A percentile compares a stretch with the other conserved stretches of the same genome.
phyloP scores from a whole-genome alignment of 2,888 invertebrate species.

The Tetragnatha montana region DNA sequence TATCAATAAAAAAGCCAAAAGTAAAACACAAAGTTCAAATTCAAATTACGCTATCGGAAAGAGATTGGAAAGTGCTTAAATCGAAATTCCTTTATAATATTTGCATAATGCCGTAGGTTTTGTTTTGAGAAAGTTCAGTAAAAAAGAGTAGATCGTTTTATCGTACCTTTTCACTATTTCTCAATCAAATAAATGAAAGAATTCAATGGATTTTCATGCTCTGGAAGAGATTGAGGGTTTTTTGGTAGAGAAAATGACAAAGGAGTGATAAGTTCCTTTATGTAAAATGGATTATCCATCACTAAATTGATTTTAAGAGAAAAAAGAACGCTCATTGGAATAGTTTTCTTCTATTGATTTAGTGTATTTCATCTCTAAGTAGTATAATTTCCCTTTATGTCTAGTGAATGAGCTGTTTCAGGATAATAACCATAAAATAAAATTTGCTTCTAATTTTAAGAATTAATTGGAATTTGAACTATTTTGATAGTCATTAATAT shows the following conservation, averaged over 20 bases:
- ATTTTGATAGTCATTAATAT: no score
- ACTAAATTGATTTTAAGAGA: not conserved
- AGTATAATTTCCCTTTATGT: no score
- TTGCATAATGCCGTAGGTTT: conserved; percentile 31
- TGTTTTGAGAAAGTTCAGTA: not conserved
- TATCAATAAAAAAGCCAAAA: conserved; percentile 4
- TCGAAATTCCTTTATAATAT: conserved; percentile 28
- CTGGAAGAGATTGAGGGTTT: not conserved
- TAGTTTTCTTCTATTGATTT: no score
- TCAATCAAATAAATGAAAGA: conserved; percentile 14
- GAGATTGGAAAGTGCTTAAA: conserved; percentile 34
- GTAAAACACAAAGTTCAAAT: conserved; percentile 3
- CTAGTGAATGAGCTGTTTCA: no score
- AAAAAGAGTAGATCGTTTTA: conserved; percentile 11
- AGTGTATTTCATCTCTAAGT: no score
- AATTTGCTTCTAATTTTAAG: no score
- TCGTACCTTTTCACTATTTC: conserved; percentile 10
- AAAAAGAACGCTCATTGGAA: no score
- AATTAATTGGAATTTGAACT: no score
- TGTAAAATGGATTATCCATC: not conserved
- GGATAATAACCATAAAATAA: no score
- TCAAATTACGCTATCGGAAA: conserved; percentile 36
- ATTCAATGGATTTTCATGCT: conserved; percentile 1
- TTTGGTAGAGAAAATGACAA: not conserved
- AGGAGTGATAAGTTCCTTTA: not conserved